Conservation (phyloP, 2,888 invertebrate species). For the Lepidochrysops patricia region DNA sequence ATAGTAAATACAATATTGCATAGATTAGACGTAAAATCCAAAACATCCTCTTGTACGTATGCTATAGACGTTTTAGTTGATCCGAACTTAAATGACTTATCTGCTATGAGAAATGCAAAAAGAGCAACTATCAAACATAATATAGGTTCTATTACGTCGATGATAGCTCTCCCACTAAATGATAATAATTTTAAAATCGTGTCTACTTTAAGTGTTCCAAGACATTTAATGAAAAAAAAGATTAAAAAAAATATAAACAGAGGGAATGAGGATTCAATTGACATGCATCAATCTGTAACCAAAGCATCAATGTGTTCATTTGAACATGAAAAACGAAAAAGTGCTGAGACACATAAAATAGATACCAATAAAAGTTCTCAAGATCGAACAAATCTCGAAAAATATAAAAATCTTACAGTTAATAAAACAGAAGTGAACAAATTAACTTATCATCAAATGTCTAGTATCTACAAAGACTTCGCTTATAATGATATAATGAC, state of each 20-base stretch:
- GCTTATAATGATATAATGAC: background rate
- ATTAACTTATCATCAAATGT: background rate
- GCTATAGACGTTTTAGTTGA: conserved; percentile 37
- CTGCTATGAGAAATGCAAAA: background rate
- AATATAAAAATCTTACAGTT: background rate
- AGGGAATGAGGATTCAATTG: conserved; percentile 29
- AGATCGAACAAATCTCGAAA: background rate
- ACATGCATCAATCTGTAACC: conserved; percentile 17
- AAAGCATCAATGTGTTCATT: background rate
- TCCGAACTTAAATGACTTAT: conserved; percentile 27
- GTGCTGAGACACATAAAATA: background rate
- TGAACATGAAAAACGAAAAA: background rate
- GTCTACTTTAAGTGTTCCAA: conserved; percentile 56
- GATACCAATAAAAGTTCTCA: background rate
- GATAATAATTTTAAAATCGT: conserved; percentile 40
- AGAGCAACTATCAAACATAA: background rate
- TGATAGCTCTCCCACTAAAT: conserved; percentile 36
- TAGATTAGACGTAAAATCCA: conserved; percentile 30
- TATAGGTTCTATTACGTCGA: conserved; percentile 23
- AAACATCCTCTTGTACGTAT: conserved; percentile 41
- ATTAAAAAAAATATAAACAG: conserved; percentile 28
- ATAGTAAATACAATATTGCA: conserved; percentile 43
- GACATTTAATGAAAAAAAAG: conserved; percentile 25
- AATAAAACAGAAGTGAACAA: background rate
- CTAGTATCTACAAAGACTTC: background rate